phyloP scores from a whole-genome alignment of 2,113 vertebrate species.

The Argyrosomus japonicus region DNA sequence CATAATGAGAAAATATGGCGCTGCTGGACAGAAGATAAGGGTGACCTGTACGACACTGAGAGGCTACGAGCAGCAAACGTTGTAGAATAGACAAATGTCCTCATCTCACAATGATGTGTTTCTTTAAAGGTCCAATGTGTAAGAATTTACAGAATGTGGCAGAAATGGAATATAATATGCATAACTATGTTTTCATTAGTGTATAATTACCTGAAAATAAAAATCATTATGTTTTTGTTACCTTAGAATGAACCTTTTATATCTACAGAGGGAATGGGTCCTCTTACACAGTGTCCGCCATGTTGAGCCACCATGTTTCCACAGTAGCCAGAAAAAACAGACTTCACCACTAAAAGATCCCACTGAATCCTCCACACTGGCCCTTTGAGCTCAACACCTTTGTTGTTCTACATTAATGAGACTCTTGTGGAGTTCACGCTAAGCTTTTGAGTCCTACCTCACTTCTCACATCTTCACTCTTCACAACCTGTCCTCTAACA shows the following conservation, averaged over 20 bases:
- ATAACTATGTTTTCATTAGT: too few species aligned
- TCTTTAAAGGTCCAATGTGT: neutral
- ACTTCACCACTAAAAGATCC: too few species aligned
- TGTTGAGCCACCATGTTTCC: too few species aligned
- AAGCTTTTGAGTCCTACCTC: conserved; percentile 35
- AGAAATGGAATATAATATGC: too few species aligned
- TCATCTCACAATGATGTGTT: conserved; percentile 3
- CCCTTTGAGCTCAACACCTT: neutral
- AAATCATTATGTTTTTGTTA: too few species aligned
- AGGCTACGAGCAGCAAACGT: conserved; percentile 13
- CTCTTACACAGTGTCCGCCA: too few species aligned
- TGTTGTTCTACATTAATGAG: conserved; percentile 19
- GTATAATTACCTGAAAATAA: too few species aligned
- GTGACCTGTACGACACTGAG: conserved; percentile 37
- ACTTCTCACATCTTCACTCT: conserved; percentile 1
- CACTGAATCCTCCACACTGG: too few species aligned
- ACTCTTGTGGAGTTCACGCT: conserved; percentile 15
- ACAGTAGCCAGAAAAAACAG: too few species aligned
- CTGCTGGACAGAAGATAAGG: conserved; percentile 50
- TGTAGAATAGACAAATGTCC: conserved; percentile 28
- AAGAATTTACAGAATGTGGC: too few species aligned
- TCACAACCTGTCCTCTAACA: conserved; percentile 41
- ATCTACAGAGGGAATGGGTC: too few species aligned
- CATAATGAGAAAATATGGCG: conserved; percentile 62
- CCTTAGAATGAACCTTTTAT: too few species aligned